Conservation (phyloP, 2,113 vertebrate genomes). For the Stercorarius parasiticus region DNA sequence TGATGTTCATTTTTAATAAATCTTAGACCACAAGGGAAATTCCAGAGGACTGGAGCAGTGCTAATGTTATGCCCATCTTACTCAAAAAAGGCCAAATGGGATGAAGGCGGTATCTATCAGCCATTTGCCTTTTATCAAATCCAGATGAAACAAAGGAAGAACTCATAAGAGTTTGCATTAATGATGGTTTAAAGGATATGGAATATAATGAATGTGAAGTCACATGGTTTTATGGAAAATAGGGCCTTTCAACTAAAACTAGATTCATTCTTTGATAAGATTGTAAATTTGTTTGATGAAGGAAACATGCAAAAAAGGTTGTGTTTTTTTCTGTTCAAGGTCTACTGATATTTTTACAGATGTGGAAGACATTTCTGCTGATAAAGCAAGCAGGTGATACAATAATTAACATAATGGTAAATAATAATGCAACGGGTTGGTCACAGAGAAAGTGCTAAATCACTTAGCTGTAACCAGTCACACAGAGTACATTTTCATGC, state of each 20-base stretch:
- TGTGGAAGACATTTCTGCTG: background rate
- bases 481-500: background rate
- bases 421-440: background rate
- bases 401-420: background rate
- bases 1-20: conserved; percentile 42
- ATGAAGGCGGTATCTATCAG: background rate
- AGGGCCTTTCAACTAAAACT: background rate
- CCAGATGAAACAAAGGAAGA: background rate
- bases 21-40: conserved; percentile 41
- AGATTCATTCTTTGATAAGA: background rate
- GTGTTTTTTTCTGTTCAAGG: background rate
- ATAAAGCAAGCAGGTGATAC: background rate
- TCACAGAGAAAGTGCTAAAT: background rate
- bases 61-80: background rate
- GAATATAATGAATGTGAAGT: background rate
- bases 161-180: background rate
- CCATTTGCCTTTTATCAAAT: background rate
- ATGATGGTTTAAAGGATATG: background rate
- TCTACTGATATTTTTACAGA: background rate
- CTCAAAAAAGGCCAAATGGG: background rate
- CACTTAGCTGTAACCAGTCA: background rate
- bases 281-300: background rate
- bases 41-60: background rate
- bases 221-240: background rate
- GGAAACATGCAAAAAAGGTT: background rate